Evolutionary conservation across 2,113 vertebrate genomes (phyloP).

Genomic region (Pyxicephalus adspersus): DNA sequence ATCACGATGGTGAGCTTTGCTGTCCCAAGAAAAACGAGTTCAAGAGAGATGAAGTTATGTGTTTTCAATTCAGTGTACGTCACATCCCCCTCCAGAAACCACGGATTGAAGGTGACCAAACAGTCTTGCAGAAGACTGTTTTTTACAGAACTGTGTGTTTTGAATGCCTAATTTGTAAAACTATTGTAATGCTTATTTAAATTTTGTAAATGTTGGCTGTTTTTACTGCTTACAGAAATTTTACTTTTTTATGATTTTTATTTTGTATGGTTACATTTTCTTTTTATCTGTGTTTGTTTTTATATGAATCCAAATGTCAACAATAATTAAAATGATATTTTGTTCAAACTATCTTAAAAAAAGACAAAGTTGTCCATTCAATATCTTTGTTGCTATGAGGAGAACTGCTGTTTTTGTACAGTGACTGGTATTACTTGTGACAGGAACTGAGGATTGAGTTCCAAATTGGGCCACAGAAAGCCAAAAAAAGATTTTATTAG

Average conservation of each 20-base stretch:
- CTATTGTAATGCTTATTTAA: constrained; percentile 52
- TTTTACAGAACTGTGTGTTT: constrained; percentile 40
- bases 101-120: constrained; percentile 52
- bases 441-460: too few relatives aligned
- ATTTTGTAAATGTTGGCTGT: constrained; percentile 42
- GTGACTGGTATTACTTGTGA: too few relatives aligned
- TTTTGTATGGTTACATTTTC: neutral
- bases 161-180: constrained; percentile 25
- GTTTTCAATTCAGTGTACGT: constrained; percentile 25
- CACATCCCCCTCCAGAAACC: constrained; percentile 20
- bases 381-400: too few relatives aligned
- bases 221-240: constrained; percentile 41
- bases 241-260: constrained; percentile 33
- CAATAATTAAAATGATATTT: constrained; percentile 34
- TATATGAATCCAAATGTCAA: neutral
- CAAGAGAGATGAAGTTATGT: constrained; percentile 39
- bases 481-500: too few relatives aligned
- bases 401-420: too few relatives aligned
- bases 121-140: constrained; percentile 41
- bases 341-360: constrained; percentile 7
- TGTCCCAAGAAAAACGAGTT: constrained; percentile 23
- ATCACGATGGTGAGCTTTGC: constrained; percentile 28
- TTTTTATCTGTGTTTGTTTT: neutral
- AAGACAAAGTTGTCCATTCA: neutral
- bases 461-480: too few relatives aligned